These are phyloP conservation scores for Aramus guarauna DNA, from an alignment of 2,113 vertebrate species.

Conservation along the genomic window DNA sequence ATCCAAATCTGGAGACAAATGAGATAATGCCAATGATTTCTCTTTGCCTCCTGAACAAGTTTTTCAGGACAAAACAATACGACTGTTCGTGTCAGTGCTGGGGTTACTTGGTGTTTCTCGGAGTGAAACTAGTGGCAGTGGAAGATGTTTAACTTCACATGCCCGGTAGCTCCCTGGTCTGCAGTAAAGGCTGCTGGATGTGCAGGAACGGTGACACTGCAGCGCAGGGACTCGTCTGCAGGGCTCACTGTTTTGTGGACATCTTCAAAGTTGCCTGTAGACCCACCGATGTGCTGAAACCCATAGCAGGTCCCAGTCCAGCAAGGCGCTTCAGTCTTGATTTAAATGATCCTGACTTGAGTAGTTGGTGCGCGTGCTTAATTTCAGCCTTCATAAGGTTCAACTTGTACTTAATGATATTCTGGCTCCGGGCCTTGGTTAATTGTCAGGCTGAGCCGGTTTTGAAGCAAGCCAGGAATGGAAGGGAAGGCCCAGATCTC, in stretches of 20 bases:
- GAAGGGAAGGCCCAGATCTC: neutral
- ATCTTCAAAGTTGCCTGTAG: neutral
- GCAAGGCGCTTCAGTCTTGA: neutral
- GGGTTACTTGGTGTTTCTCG: neutral
- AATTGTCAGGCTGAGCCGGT: neutral
- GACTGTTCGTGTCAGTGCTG: neutral
- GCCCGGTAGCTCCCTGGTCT: neutral
- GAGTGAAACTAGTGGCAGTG: neutral
- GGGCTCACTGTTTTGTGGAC: neutral
- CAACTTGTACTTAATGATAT: neutral
- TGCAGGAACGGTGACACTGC: accelerated
- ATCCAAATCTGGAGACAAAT: neutral
- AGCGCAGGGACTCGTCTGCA: accelerated
- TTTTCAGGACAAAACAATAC: neutral
- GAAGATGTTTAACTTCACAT: neutral
- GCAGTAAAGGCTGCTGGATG: neutral
- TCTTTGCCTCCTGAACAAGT: neutral
- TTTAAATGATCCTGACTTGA: neutral
- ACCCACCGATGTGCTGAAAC: neutral
- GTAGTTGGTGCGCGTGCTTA: neutral
- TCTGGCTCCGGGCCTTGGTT: neutral
- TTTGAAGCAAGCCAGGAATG: neutral
- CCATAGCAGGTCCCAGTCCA: neutral
- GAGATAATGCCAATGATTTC: neutral
- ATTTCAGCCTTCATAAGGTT: neutral